Evolutionary conservation across 2,797 vertebrate species (phyloP).

Genomic region (Pangasius macronema): DNA sequence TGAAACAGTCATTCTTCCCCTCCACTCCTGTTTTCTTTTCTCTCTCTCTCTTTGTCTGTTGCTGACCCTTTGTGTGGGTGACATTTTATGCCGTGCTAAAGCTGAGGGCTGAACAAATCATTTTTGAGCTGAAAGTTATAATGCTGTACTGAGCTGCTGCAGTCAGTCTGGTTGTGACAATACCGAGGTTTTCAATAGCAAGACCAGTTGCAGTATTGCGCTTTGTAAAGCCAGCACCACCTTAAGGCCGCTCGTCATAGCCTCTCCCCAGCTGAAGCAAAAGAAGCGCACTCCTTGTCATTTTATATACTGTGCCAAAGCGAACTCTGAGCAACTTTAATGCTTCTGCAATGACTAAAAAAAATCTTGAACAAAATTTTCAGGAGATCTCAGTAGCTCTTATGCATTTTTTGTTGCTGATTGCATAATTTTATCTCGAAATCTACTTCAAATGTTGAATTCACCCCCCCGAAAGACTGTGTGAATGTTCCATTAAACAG

Average conservation of each 20-base stretch:
- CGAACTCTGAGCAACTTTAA: background rate
- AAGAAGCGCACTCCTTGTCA: background rate
- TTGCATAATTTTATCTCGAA: background rate
- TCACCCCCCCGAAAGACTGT: background rate
- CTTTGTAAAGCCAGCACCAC: background rate
- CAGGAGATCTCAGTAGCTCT: background rate
- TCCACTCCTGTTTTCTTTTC: background rate
- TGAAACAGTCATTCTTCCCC: slow-evolving; percentile 10
- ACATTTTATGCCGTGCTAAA: slow-evolving; percentile 45
- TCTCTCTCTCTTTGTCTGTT: background rate
- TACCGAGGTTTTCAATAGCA: too few species aligned
- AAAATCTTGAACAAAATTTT: too few species aligned
- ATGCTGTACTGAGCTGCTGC: background rate
- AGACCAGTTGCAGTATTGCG: background rate
- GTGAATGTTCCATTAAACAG: background rate
- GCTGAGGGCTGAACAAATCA: background rate
- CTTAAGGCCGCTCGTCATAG: too few species aligned
- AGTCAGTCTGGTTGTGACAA: background rate
- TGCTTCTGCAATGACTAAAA: background rate
- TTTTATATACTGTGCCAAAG: background rate
- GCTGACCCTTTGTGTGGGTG: slow-evolving; percentile 33
- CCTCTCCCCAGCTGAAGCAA: background rate
- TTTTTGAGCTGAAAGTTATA: background rate
- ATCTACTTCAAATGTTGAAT: background rate
- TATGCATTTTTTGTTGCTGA: background rate